Conservation (phyloP, 2,888 invertebrate species). For the Chelonus formosanus region DNA sequence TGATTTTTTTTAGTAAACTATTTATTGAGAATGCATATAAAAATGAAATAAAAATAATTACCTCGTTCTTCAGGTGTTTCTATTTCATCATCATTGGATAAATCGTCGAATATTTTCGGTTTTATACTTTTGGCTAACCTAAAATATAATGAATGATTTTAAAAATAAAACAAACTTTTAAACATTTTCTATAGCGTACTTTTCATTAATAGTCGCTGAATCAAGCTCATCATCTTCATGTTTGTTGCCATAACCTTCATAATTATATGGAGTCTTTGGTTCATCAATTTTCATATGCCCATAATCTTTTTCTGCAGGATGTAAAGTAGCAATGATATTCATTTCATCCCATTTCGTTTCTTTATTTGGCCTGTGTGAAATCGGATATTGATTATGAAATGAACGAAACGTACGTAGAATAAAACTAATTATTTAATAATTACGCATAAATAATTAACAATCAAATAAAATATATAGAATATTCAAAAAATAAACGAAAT, state of each 20-base stretch:
- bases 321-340: slow-evolving; percentile 97
- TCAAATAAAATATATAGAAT: neutral
- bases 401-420: neutral
- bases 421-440: neutral
- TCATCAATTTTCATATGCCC: slow-evolving; percentile 99
- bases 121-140: slow-evolving; percentile 64
- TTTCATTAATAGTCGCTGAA: slow-evolving; percentile 80
- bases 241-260: slow-evolving; percentile 68
- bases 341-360: slow-evolving; percentile 95
- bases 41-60: slow-evolving; percentile 39
- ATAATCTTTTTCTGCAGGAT: slow-evolving; percentile 98
- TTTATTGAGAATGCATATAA: neutral
- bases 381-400: neutral
- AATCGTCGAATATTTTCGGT: slow-evolving; percentile 66
- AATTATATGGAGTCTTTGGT: slow-evolving; percentile 93
- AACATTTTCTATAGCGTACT: slow-evolving; percentile 65
- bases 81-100: slow-evolving; percentile 59
- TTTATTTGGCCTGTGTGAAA: slow-evolving; percentile 60
- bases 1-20: no score
- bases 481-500: neutral
- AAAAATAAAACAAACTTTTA: no score
- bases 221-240: slow-evolving; percentile 72
- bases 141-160: neutral
- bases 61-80: slow-evolving; percentile 68
- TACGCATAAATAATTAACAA: neutral